These are phyloP conservation scores for Acanthurus leucopareius DNA, from an alignment of 2,797 vertebrate genomes.

Conservation along the genomic window DNA sequence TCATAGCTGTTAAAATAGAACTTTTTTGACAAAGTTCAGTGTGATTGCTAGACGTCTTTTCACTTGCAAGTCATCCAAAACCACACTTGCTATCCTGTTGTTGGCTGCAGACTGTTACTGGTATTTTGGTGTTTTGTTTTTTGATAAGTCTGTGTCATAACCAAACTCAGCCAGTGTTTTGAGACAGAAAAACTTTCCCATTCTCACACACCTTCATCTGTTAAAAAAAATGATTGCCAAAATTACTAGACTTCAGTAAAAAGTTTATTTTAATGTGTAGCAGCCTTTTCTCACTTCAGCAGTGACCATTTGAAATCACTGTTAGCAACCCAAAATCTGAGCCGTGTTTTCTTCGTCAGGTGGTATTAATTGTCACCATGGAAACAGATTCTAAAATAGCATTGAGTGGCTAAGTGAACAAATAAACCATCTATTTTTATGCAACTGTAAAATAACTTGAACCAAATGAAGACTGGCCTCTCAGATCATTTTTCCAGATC, in stretches of 20 bases:
- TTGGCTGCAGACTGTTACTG: not conserved
- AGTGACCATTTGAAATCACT: not conserved
- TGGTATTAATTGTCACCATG: slow-evolving; percentile 10
- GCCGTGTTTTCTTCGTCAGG: slow-evolving; percentile 4
- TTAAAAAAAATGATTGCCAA: not conserved
- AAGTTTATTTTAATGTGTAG: not conserved
- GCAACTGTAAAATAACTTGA: not conserved
- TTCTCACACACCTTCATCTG: not conserved
- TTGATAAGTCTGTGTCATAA: not conserved
- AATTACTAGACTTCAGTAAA: not conserved
- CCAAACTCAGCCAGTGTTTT: not conserved
- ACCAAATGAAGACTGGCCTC: not conserved
- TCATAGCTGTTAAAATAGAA: not conserved
- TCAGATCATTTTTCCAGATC: not conserved
- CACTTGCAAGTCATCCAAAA: not conserved
- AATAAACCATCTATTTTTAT: not conserved
- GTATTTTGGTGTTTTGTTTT: not conserved
- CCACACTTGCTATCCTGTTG: not conserved
- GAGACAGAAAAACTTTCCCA: not conserved
- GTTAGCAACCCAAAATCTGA: too few relatives aligned
- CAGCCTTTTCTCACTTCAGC: not conserved
- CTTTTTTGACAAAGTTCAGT: too few relatives aligned
- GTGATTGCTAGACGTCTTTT: not conserved
- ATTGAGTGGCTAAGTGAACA: not conserved
- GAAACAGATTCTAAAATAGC: slow-evolving; percentile 10